Evolutionary conservation across 1,140 invertebrate species (phyloP), one percentile per base, ranked within the genome.

Genomic region (Drosophila takahashii): DNA sequence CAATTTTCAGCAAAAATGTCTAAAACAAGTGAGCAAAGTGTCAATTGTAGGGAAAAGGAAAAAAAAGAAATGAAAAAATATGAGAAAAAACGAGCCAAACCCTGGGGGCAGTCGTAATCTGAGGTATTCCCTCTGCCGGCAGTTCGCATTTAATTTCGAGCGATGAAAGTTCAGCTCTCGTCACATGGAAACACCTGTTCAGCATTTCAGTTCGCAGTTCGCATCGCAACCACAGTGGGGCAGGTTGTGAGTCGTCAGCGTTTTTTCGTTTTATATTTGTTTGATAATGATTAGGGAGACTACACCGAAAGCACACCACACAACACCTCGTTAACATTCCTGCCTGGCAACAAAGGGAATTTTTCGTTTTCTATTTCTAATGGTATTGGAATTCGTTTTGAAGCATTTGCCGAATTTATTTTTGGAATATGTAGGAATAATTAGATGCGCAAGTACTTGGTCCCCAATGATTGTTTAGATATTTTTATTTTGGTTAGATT

Each of bases 121-220:
- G 65, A 83, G 81, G 81, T 67, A 79, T 85, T 84, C 81, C 81
- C 76, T 83, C 62, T 66, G 67, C 26, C 36, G 27, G 41, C 37
- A 15, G 26, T 52, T 62, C 59, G 29, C 54, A 58, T 71, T 71
- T 70, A 15, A 61, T 66, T 70, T 47, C 16, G 26, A 59, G 37
- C 34, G 44, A 22, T 72, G 32, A 71, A 71, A 72, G 66, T 69
- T 67, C 50, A 22, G 48, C n/a, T 50, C 44, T 41, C 45, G 15
- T 62, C 83, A 78, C 78, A 75, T 79, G 83, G 70, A 87, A 86
- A 87, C 81, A 86, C 81, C 81, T 86, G 81, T 86, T 86, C 54
- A 77, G 69, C 60, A 60, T 61, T 77, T 78, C 54, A 47, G 60
- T 75, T 64, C 50, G 42, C 53, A 42, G 45, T 47, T 32, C 57